Base-by-base conservation (phyloP, 1,140 invertebrate species). In the Polypedilum pembai region DNA sequence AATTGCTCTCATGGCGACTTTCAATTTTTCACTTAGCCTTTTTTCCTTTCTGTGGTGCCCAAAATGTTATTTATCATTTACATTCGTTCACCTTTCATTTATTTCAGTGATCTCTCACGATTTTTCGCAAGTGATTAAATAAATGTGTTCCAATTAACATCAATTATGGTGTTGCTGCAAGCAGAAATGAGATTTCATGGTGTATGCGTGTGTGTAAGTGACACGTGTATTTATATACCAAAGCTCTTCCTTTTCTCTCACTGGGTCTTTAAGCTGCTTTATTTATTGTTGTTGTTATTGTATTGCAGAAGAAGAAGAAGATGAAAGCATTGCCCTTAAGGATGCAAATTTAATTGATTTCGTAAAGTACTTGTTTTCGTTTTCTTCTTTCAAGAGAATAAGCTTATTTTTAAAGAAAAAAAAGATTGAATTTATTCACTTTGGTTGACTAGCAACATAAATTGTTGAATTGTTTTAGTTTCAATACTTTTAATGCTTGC, bases 281-380 rank as follows among this genome's bases (percentile, higher is more conserved):
- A n/a, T 56, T n/a, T 56, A 56, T 56, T n/a, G n/a, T 56, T n/a
- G 45, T n/a, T 56, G 12, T n/a, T 56, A 56, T 56, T 56, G 45
- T 56, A 56, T 56, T n/a, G 45, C 45, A 56, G 45, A 12, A n/a
- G 4, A 56, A 56, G 41, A 45, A 15, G 15, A 45, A 8, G 2
- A 45, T 56, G 45, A 56, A 56, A 56, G 45, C 3, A 56, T n/a
- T 56, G 45, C 45, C 45, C 45, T 56, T 3, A 56, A 56, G 45
- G 45, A 56, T 56, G 45, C 45, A 56, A 56, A 56, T 56, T 56
- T 56, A 56, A 56, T 56, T 56, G 45, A 56, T 56, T 56, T n/a
- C 45, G n/a, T 56, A 56, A 56, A 56, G 45, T 56, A 56, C 45
- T 56, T 56, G 45, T 56, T 56, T 56, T 56, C 45, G 15, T 56